These are phyloP conservation scores for Amblyopsis rosae DNA, from an alignment of 2,113 vertebrate genomes.

Conservation along the genomic window DNA sequence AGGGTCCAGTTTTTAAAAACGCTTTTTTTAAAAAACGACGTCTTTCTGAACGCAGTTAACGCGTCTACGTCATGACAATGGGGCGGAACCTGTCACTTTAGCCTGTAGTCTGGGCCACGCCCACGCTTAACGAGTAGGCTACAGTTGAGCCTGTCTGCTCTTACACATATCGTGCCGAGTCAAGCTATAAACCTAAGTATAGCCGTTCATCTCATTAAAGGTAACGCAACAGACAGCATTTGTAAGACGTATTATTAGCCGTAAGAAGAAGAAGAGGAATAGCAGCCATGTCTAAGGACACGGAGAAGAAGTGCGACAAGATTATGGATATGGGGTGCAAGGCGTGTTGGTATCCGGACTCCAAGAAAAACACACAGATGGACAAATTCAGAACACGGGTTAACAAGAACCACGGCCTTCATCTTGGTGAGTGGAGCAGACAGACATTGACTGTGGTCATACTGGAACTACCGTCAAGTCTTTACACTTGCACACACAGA, in stretches of 20 bases:
- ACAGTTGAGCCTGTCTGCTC: slow-evolving; percentile 28
- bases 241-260: background rate
- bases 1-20: too few species aligned
- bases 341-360: slow-evolving; percentile 94
- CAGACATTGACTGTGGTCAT: background rate
- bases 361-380: slow-evolving; percentile 90
- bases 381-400: slow-evolving; percentile 86
- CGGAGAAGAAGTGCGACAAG: slow-evolving; percentile 72
- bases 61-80: slow-evolving; percentile 8
- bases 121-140: slow-evolving; percentile 22
- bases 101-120: background rate
- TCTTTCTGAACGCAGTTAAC: slow-evolving; percentile 26
- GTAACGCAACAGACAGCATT: slow-evolving; percentile 1
- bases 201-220: background rate
- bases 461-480: too few species aligned
- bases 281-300: slow-evolving; percentile 83
- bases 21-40: background rate
- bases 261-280: background rate
- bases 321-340: slow-evolving; percentile 90
- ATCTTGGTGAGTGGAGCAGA: slow-evolving; percentile 82
- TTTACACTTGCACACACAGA: too few species aligned
- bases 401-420: slow-evolving; percentile 80
- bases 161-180: background rate
- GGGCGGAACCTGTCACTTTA: slow-evolving; percentile 36
- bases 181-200: background rate